A percentile compares a stretch with the other conserved stretches of the same genome.
These are phyloP conservation scores for Drosophila aff. DNA, from an alignment of 1,140 invertebrate genomes.

Conservation along the genomic window DNA sequence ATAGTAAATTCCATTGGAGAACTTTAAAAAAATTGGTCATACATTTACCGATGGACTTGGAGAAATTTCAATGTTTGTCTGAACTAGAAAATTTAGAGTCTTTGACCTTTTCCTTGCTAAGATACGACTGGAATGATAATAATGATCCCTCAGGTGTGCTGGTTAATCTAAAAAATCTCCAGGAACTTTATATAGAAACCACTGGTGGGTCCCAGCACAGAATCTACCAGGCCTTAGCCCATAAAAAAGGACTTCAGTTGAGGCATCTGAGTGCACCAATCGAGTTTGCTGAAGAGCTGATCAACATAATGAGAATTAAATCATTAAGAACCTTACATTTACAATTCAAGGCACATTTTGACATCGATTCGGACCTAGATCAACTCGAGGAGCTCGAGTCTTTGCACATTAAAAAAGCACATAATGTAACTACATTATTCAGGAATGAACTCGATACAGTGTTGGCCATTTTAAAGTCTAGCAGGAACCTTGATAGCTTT, in stretches of 20 bases:
- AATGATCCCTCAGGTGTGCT: background rate
- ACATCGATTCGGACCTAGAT: background rate
- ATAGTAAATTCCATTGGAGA: background rate
- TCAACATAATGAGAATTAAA: conserved; percentile 4
- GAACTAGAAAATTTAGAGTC: conserved; percentile 2
- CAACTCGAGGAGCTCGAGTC: background rate
- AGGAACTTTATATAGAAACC: background rate
- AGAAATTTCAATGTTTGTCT: background rate
- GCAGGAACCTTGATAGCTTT: background rate
- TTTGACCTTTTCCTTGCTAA: background rate
- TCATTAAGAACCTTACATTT: background rate
- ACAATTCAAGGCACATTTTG: too few relatives aligned
- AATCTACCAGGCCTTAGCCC: background rate
- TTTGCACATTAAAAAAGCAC: background rate
- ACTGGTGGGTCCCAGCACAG: background rate
- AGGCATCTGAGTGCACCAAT: background rate
- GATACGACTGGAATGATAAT: background rate
- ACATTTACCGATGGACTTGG: background rate
- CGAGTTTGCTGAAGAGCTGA: background rate
- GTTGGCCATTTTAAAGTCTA: background rate
- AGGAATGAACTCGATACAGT: background rate
- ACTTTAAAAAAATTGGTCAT: background rate
- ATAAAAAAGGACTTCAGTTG: background rate
- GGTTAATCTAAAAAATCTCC: conserved; percentile 1
- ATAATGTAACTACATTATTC: fast-evolving